Conservation (phyloP, 2,113 vertebrate genomes). For the Sakesphorus luctuosus region DNA sequence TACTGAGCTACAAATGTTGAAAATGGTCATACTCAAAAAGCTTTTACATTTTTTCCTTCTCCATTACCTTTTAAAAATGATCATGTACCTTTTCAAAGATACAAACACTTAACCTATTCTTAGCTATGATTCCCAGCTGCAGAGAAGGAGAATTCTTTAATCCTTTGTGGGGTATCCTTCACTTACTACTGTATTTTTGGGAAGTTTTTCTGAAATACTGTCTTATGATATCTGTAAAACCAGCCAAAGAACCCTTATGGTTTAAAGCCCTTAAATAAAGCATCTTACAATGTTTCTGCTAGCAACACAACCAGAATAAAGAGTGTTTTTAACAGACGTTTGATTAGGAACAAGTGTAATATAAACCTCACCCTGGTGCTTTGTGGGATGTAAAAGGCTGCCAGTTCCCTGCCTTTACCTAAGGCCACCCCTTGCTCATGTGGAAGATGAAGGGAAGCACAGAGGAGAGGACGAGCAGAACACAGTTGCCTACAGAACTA, state of each 20-base stretch:
- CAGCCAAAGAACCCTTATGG: slow-evolving; percentile 34
- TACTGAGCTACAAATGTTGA: background rate
- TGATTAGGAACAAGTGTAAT: background rate
- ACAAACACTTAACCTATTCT: background rate
- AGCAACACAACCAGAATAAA: slow-evolving; percentile 9
- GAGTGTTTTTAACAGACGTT: slow-evolving; percentile 18
- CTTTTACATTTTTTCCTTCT: background rate
- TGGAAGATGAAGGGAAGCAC: slow-evolving; percentile 35
- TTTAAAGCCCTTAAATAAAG: slow-evolving; percentile 12
- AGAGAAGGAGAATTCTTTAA: background rate
- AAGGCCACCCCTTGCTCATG: background rate
- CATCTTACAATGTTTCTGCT: background rate
- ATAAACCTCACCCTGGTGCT: background rate
- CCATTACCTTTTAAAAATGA: background rate
- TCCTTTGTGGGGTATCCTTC: background rate
- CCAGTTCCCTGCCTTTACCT: background rate
- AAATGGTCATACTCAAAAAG: background rate
- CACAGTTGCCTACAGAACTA: slow-evolving; percentile 36
- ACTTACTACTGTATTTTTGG: background rate
- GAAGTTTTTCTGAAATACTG: background rate
- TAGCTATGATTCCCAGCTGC: background rate
- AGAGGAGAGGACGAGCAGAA: slow-evolving; percentile 18
- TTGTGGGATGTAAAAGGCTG: background rate
- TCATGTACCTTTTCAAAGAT: background rate
- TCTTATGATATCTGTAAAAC: background rate